phyloP scores from a whole-genome alignment of 2,797 vertebrate genomes.

The Phalanger gymnotis region DNA sequence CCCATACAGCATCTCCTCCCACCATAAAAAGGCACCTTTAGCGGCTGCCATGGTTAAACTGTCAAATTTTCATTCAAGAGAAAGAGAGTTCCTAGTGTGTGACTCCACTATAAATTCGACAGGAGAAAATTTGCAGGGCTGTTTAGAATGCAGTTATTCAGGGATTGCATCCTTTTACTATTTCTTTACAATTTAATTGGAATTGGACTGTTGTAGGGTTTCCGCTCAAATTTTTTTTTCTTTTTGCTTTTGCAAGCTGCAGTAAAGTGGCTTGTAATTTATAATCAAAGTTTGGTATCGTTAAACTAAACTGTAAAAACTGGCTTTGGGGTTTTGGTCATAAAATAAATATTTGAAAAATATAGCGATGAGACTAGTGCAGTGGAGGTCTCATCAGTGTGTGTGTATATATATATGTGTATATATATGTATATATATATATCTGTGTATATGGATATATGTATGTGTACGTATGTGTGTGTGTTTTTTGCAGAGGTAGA shows the following conservation, averaged over 20 bases:
- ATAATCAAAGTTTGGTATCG: conserved; percentile 83
- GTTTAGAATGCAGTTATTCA: conserved; percentile 55
- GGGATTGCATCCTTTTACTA: conserved; percentile 70
- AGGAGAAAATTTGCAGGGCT: conserved; percentile 67
- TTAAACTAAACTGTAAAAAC: conserved; percentile 82
- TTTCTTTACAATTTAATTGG: conserved; percentile 83
- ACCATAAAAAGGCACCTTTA: conserved; percentile 18
- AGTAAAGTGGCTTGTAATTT: conserved; percentile 79
- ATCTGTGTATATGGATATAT: not conserved
- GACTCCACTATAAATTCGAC: not conserved
- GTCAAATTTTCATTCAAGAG: conserved; percentile 69
- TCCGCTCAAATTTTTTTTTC: conserved; percentile 37
- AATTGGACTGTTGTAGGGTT: conserved; percentile 70
- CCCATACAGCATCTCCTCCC: conserved; percentile 43
- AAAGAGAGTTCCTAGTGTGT: conserved; percentile 43
- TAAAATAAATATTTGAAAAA: conserved; percentile 80
- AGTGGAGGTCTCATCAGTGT: conserved; percentile 39
- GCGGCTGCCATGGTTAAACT: conserved; percentile 8
- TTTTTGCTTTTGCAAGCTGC: conserved; percentile 61
- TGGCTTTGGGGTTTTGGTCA: conserved; percentile 73
- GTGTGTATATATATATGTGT: conserved; percentile 32
- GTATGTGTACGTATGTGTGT: not conserved
- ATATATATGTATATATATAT: not conserved
- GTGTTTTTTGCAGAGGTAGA: conserved; percentile 60
- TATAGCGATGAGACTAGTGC: conserved; percentile 62